Conservation (phyloP, 2,797 vertebrate species). For the Melanotaenia pygmaea region DNA sequence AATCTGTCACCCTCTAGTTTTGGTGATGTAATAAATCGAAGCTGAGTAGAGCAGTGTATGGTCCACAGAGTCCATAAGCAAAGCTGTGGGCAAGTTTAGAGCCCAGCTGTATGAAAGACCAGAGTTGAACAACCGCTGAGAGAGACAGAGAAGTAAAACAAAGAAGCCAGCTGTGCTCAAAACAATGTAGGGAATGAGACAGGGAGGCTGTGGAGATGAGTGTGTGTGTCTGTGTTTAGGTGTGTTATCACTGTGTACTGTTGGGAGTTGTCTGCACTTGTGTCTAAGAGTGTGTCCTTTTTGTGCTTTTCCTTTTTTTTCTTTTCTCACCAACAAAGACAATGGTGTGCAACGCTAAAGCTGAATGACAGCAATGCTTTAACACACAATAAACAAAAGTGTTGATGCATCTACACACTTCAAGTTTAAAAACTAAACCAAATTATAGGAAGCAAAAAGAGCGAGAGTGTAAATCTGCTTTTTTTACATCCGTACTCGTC, state of each 20-base stretch:
- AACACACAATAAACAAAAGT: not conserved
- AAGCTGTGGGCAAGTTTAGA: constrained; percentile 47
- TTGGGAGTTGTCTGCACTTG: constrained; percentile 15
- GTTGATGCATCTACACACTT: not conserved
- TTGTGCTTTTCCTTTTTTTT: not conserved
- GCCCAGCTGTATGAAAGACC: constrained; percentile 57
- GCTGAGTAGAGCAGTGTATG: constrained; percentile 35
- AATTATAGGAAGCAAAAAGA: not conserved
- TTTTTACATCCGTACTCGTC: constrained; percentile 13
- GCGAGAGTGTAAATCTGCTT: not conserved
- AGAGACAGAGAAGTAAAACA: constrained; percentile 77
- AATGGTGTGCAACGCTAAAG: not conserved
- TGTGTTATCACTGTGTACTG: constrained; percentile 15
- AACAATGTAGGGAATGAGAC: constrained; percentile 68
- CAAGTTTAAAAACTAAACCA: constrained; percentile 1
- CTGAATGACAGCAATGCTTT: not conserved
- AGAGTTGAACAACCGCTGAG: constrained; percentile 63
- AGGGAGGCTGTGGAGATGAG: constrained; percentile 49
- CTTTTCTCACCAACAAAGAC: not conserved
- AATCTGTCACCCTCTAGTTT: constrained; percentile 42
- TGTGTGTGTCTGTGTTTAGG: constrained; percentile 42
- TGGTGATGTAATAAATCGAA: constrained; percentile 33
- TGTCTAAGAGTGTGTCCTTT: constrained; percentile 18
- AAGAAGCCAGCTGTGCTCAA: constrained; percentile 78
- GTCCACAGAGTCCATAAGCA: constrained; percentile 44